phyloP scores from a whole-genome alignment of 2,888 invertebrate species.

The Caenorhabditis angaria region DNA sequence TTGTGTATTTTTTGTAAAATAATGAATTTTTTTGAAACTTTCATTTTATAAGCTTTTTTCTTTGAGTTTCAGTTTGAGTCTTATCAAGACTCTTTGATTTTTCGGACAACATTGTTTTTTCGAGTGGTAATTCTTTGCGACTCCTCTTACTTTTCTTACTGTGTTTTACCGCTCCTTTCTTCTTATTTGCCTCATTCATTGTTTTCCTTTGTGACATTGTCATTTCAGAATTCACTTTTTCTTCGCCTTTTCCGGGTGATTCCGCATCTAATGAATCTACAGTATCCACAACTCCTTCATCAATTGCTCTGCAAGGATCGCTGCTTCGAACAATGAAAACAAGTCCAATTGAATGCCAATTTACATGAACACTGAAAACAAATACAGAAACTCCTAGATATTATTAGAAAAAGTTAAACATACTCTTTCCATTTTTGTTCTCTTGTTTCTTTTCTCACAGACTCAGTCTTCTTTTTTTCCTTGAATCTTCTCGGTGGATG shows the following conservation, averaged over 20 bases:
- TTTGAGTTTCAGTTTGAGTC: neutral
- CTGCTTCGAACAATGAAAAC: conserved; percentile 21
- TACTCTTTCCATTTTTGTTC: conserved; percentile 7
- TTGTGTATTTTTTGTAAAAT: neutral
- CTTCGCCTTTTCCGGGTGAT: neutral
- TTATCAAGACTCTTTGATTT: too few species aligned
- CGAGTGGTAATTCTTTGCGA: too few species aligned
- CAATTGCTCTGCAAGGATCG: conserved; percentile 28
- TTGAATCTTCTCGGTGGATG: conserved; percentile 7
- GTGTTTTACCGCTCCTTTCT: neutral
- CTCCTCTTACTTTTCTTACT: conserved; percentile 9
- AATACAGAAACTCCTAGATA: neutral
- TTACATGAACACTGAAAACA: conserved; percentile 22
- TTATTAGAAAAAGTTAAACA: neutral
- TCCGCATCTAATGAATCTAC: conserved; percentile 16
- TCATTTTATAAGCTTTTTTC: conserved; percentile 10
- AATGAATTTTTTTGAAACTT: neutral
- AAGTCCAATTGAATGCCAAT: conserved; percentile 23
- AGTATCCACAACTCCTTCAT: conserved; percentile 25
- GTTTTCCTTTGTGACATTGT: neutral
- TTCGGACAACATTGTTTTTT: too few species aligned
- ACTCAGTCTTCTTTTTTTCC: neutral
- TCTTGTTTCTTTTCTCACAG: neutral
- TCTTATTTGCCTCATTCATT: too few species aligned
- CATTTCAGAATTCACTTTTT: neutral